A percentile compares a stretch with the other conserved stretches of the same genome.
These are phyloP conservation scores for Zalophus californianus DNA, from an alignment of 2,797 vertebrate species.

Conservation along the genomic window DNA sequence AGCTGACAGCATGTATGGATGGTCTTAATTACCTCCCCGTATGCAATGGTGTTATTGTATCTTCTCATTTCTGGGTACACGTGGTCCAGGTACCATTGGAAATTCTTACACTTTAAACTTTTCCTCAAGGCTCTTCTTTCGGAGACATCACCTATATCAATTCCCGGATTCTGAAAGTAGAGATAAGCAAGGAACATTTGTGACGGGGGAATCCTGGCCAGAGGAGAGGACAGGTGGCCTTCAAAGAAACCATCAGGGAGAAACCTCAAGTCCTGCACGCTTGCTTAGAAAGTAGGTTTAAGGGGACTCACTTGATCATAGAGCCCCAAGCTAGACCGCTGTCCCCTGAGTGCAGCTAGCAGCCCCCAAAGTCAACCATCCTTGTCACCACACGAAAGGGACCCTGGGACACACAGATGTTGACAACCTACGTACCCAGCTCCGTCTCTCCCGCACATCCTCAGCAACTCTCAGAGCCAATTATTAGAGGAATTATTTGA, in stretches of 20 bases:
- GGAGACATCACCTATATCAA: slow-evolving; percentile 96
- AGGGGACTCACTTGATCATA: background rate
- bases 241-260: background rate
- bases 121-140: slow-evolving; percentile 94
- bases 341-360: fast-evolving
- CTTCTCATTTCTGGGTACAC: slow-evolving; percentile 99
- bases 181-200: background rate
- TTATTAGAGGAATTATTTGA: slow-evolving; percentile 57
- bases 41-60: slow-evolving; percentile 96
- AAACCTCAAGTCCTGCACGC: background rate
- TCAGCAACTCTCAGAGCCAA: background rate
- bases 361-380: background rate
- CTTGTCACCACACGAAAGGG: background rate
- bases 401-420: background rate
- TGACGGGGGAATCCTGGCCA: background rate
- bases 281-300: background rate
- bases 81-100: slow-evolving; percentile 98
- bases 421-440: background rate
- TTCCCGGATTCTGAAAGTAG: slow-evolving; percentile 94
- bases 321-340: background rate
- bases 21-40: slow-evolving; percentile 94
- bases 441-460: background rate
- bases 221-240: too few relatives aligned
- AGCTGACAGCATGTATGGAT: background rate
- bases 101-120: slow-evolving; percentile 95